A percentile compares a stretch with the other conserved stretches of the same genome.
Evolutionary conservation across 1,140 invertebrate genomes (phyloP).

Genomic region (Micrasema longulum): DNA sequence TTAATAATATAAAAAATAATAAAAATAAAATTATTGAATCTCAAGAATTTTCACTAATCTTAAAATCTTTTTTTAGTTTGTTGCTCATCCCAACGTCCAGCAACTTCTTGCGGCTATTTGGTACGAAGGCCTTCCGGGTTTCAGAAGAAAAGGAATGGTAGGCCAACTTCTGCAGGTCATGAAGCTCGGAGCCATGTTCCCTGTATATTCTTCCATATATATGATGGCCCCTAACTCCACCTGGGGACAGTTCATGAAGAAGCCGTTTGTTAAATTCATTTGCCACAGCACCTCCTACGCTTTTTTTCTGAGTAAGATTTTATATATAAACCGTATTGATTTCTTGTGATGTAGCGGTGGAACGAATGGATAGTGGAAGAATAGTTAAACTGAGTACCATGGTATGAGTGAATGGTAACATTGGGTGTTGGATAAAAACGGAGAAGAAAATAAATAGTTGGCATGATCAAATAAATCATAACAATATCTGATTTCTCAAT

Average conservation of each 20-base stretch:
- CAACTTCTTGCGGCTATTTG: conserved; percentile 91
- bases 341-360: too few species aligned
- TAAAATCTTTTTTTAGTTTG: conserved; percentile 80
- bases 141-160: conserved; percentile 82
- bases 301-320: conserved; percentile 88
- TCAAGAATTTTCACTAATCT: too few species aligned
- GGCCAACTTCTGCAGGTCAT: conserved; percentile 83
- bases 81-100: conserved; percentile 93
- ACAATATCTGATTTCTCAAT: too few species aligned
- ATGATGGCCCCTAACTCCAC: conserved; percentile 84
- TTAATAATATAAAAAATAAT: too few species aligned
- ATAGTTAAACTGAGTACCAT: too few species aligned
- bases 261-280: conserved; percentile 95
- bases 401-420: too few species aligned
- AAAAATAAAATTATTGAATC: too few species aligned
- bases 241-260: conserved; percentile 86
- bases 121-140: conserved; percentile 92
- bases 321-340: too few species aligned
- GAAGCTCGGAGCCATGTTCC: conserved; percentile 86
- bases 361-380: too few species aligned
- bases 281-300: conserved; percentile 91
- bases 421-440: too few species aligned
- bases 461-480: too few species aligned
- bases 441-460: too few species aligned
- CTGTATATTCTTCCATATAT: conserved; percentile 86